Evolutionary conservation across 2,113 vertebrate species (phyloP), one percentile per base, ranked within the genome.

Genomic region (Rhinopomastus cyanomelas): DNA sequence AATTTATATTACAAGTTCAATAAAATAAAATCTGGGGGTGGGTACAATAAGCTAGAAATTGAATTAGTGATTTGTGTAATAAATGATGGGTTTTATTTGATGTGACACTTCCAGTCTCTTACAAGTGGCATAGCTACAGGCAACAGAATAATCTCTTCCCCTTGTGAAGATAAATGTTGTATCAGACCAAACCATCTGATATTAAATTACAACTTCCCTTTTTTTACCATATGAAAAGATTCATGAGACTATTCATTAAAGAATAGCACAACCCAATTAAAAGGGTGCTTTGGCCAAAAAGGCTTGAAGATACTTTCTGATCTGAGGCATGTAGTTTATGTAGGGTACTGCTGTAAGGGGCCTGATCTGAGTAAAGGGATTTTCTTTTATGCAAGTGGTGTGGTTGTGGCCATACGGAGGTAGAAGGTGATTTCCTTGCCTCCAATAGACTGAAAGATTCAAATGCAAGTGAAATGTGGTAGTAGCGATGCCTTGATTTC

Each of bases 71-170:
- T 89, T 85, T 90, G 57, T 95, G 21, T 91, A 87, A 87, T 86
- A 93, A 95, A 93, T 81, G 22, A 59, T 75, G 64, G 67, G 12
- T 91, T 96, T 94, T 84, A 95, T 95, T 93, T 93, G 77, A 79
- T 95, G 20, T 94, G 93, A 87, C 92, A 94, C 25, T 93, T 89
- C 20, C 44, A 89, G 77, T 91, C 68, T 91, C 55, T 85, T 89
- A 59, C 57, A 92, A 93, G 69, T 92, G 94, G 85, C 89, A 88
- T 57, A 91, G 82, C 87, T 92, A 81, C 53, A 91, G 87, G 91
- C 89, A 95, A 59, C 78, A 83, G 76, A 89, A 72, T 85, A 79
- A 84, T 95, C 51, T 90, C 81, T 90, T 90, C 69, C 36, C 26
- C 51, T 86, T 88, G 39, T 73, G 76, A 91, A 95, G 89, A 93